Percentiles rank a stretch among this genome's conserved stretches.
Conservation (phyloP, 1,140 invertebrate species). For the Oncopodura yosiiana region DNA sequence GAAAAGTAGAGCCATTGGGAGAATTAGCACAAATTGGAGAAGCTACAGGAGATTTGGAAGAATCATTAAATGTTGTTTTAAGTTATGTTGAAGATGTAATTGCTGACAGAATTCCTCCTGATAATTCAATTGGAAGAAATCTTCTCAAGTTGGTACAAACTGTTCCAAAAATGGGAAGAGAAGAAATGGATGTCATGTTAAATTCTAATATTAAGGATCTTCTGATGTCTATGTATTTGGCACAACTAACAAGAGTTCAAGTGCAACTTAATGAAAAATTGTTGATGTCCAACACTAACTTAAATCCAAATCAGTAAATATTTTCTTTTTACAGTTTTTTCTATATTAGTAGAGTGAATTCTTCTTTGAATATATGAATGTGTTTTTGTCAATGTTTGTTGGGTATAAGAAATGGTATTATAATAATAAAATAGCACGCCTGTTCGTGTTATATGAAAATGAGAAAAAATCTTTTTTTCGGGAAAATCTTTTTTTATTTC, state of each 20-base stretch:
- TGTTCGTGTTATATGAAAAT: no score
- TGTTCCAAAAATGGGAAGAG: constrained; percentile 76
- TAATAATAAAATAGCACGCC: no score
- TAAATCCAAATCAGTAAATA: constrained; percentile 20
- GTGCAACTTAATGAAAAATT: constrained; percentile 90
- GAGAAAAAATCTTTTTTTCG: no score
- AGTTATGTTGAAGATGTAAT: constrained; percentile 81
- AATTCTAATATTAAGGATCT: constrained; percentile 94
- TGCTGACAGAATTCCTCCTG: constrained; percentile 58
- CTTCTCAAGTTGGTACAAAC: constrained; percentile 81
- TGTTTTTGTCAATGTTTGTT: no score
- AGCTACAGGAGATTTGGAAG: constrained; percentile 62
- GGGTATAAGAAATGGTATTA: no score
- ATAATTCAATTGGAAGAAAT: constrained; percentile 71
- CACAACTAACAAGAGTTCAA: constrained; percentile 92
- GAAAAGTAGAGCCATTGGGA: constrained; percentile 61
- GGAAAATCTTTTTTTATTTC: no score
- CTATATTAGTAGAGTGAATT: no score
- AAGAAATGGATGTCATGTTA: constrained; percentile 89
- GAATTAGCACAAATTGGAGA: constrained; percentile 79
- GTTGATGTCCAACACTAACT: constrained; percentile 27
- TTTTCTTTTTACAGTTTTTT: neutral
- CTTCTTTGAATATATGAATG: no score
- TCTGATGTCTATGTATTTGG: constrained; percentile 88
- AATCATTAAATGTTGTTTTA: constrained; percentile 67